Conservation (phyloP, 2,797 vertebrate species). For the Danio jaintianensis region DNA sequence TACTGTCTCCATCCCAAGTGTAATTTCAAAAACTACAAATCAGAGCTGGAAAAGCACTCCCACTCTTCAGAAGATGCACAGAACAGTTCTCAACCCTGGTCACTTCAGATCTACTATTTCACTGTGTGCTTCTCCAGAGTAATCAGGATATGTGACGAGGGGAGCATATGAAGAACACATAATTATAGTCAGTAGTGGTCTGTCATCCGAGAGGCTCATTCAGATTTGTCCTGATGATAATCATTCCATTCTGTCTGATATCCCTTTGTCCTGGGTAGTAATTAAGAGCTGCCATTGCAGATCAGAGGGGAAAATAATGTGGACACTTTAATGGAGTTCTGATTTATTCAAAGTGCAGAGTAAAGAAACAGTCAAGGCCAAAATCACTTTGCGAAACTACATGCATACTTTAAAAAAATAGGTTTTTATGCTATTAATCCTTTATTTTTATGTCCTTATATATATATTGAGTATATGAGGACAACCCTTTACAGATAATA, state of each 20-base stretch:
- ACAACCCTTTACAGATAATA: no score
- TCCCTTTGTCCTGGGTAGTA: conserved; percentile 21
- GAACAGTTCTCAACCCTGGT: conserved; percentile 28
- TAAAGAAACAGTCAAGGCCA: background rate
- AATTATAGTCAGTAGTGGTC: conserved; percentile 6
- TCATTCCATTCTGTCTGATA: conserved; percentile 9
- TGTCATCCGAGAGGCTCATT: conserved; percentile 11
- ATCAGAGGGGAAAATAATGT: conserved; percentile 16
- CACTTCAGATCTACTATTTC: conserved; percentile 49
- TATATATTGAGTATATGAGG: no score
- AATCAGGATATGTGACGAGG: conserved; percentile 74
- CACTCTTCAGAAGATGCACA: conserved; percentile 55
- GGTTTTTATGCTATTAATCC: no score
- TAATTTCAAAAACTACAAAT: conserved; percentile 15
- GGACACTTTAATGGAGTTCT: conserved; percentile 29
- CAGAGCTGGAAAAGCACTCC: conserved; percentile 46
- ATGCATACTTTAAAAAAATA: no score
- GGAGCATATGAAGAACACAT: conserved; percentile 56
- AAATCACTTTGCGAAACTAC: no score
- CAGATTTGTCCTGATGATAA: conserved; percentile 28
- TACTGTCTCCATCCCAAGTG: background rate
- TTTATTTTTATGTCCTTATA: no score
- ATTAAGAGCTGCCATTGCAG: conserved; percentile 17
- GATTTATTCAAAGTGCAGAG: conserved; percentile 11
- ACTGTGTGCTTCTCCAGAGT: conserved; percentile 63